Percentiles rank a stretch among this genome's conserved stretches.
Conservation (phyloP, 2,888 invertebrate genomes). For the Lacanobia wlatinum region DNA sequence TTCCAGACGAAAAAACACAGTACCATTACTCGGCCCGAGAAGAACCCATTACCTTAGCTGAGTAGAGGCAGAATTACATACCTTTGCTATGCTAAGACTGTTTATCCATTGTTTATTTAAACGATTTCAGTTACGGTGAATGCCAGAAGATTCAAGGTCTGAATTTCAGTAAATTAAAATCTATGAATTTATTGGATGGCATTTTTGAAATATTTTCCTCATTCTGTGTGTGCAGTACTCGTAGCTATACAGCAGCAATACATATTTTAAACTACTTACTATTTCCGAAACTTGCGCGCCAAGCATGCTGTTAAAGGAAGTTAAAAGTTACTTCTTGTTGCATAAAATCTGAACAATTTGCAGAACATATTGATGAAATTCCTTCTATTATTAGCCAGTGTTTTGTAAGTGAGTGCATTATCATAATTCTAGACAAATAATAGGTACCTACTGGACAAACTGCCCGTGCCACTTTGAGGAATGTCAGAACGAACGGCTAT, state of each 20-base stretch:
- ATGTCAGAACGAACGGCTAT: neutral
- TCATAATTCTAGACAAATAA: conserved; percentile 10
- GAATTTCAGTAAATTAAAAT: conserved; percentile 4
- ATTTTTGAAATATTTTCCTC: conserved; percentile 7
- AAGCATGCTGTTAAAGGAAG: neutral
- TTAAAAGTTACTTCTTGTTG: neutral
- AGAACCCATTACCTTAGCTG: neutral
- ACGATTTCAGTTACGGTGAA: neutral
- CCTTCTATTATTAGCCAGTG: neutral
- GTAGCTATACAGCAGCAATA: neutral
- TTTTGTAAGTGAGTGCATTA: neutral
- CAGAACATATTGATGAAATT: neutral
- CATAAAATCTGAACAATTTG: neutral
- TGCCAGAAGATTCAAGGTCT: neutral
- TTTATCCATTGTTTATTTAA: neutral
- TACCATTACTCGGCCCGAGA: too few relatives aligned
- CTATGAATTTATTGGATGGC: neutral
- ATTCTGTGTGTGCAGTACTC: neutral
- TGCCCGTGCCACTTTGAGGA: neutral
- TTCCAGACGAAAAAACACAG: too few relatives aligned
- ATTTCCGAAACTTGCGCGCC: too few relatives aligned
- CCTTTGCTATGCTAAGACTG: neutral
- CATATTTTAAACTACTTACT: too few relatives aligned
- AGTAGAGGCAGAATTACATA: neutral
- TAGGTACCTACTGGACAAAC: neutral